Conservation (phyloP, 1,140 invertebrate species). For the Proales similis region DNA sequence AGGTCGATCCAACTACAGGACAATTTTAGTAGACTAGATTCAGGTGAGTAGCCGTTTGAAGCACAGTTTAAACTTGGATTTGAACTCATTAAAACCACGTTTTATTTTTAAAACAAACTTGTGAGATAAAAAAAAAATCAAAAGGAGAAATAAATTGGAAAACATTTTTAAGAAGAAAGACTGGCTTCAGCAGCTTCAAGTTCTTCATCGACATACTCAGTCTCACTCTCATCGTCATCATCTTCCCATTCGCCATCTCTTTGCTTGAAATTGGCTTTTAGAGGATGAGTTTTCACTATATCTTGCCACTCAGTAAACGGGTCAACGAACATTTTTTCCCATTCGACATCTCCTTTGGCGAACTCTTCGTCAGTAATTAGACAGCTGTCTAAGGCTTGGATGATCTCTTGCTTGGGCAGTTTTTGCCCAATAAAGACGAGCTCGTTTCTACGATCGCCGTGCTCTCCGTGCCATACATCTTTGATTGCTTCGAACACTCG, state of each 20-base stretch:
- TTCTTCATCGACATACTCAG: slow-evolving; percentile 6
- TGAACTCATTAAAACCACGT: no score
- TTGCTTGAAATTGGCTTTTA: slow-evolving; percentile 34
- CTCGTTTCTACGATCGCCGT: slow-evolving; percentile 24
- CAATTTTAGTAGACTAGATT: no score
- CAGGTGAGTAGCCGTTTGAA: no score
- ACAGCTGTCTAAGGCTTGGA: slow-evolving; percentile 13
- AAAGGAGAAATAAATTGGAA: no score
- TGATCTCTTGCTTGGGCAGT: slow-evolving; percentile 10
- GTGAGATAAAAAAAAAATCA: no score
- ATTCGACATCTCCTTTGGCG: slow-evolving; percentile 14
- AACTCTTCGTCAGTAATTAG: slow-evolving; percentile 34
- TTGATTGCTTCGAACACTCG: slow-evolving; percentile 11
- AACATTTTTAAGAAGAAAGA: no score
- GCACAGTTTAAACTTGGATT: no score
- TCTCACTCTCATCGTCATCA: slow-evolving; percentile 15
- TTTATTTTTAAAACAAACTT: no score
- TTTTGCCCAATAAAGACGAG: slow-evolving; percentile 18
- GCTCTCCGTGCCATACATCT: slow-evolving; percentile 2
- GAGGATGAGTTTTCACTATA: slow-evolving; percentile 20
- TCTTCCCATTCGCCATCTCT: slow-evolving; percentile 38
- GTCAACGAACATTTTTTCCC: slow-evolving; percentile 31
- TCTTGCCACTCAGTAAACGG: slow-evolving; percentile 30
- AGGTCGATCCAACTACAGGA: no score
- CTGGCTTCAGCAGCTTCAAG: slow-evolving; percentile 14